Percentiles rank a stretch among this genome's conserved stretches.
Evolutionary conservation across 2,888 invertebrate genomes (phyloP).

Genomic region (Tachina grossa): DNA sequence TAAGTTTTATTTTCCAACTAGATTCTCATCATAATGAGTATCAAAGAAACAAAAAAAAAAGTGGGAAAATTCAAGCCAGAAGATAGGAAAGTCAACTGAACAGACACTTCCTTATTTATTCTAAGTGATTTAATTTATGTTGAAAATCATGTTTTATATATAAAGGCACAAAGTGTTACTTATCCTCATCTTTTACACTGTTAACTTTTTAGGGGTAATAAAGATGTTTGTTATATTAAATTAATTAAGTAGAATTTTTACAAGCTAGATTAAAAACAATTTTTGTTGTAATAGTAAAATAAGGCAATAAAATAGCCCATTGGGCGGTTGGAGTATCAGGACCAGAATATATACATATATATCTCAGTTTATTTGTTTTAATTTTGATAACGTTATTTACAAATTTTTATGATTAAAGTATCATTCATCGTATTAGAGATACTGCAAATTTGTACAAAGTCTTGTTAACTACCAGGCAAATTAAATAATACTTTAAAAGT

Average conservation of each 20-base stretch:
- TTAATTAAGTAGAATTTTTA: conserved; percentile 62
- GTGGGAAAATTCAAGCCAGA: neutral
- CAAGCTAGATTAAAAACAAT: conserved; percentile 22
- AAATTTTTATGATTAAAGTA: neutral
- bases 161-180: conserved; percentile 50
- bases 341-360: neutral
- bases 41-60: neutral
- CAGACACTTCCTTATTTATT: conserved; percentile 61
- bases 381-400: neutral
- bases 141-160: conserved; percentile 54
- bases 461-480: too few species aligned
- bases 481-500: too few species aligned
- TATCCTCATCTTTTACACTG: conserved; percentile 27
- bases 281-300: neutral
- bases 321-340: neutral
- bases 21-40: conserved; percentile 34
- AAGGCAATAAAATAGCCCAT: neutral
- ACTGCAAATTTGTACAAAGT: too few species aligned
- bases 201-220: conserved; percentile 57
- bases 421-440: too few species aligned
- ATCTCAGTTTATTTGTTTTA: neutral
- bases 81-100: conserved; percentile 29
- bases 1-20: conserved; percentile 26
- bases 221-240: conserved; percentile 70
- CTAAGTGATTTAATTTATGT: conserved; percentile 62